phyloP scores from a whole-genome alignment of 1,140 invertebrate genomes.

The Bombus consobrinus region DNA sequence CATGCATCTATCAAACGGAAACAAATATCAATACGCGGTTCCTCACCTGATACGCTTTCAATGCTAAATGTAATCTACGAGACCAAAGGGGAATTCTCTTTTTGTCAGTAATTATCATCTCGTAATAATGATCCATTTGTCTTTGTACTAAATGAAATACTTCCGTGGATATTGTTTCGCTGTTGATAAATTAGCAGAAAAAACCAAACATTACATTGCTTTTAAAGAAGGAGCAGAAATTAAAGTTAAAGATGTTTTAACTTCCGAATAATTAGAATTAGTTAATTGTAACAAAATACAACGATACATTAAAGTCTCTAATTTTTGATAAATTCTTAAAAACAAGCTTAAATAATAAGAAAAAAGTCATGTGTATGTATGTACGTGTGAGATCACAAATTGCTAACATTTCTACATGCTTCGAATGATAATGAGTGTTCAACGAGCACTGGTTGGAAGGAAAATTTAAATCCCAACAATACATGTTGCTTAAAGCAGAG shows the following conservation, averaged over 20 bases:
- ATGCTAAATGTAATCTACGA: slow-evolving; percentile 90
- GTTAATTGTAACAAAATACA: background rate
- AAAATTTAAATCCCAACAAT: slow-evolving; percentile 17
- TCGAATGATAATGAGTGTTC: background rate
- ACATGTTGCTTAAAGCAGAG: background rate
- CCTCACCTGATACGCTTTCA: slow-evolving; percentile 88
- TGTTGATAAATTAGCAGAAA: slow-evolving; percentile 77
- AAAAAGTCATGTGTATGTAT: background rate
- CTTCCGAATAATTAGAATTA: background rate
- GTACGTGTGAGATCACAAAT: background rate
- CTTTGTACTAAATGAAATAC: slow-evolving; percentile 97
- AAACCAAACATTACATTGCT: background rate
- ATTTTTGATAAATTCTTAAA: background rate
- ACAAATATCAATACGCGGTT: slow-evolving; percentile 22
- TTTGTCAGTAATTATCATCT: slow-evolving; percentile 94
- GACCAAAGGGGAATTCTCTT: slow-evolving; percentile 93
- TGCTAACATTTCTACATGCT: background rate
- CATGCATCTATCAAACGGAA: slow-evolving; percentile 23
- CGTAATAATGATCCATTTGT: slow-evolving; percentile 94
- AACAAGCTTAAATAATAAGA: background rate
- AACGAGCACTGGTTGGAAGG: background rate
- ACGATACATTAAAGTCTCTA: background rate
- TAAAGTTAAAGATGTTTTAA: background rate
- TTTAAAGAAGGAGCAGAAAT: background rate
- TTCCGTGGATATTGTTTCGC: slow-evolving; percentile 94